These are phyloP conservation scores for Indri indri DNA, from an alignment of 2,113 vertebrate genomes.

Conservation along the genomic window DNA sequence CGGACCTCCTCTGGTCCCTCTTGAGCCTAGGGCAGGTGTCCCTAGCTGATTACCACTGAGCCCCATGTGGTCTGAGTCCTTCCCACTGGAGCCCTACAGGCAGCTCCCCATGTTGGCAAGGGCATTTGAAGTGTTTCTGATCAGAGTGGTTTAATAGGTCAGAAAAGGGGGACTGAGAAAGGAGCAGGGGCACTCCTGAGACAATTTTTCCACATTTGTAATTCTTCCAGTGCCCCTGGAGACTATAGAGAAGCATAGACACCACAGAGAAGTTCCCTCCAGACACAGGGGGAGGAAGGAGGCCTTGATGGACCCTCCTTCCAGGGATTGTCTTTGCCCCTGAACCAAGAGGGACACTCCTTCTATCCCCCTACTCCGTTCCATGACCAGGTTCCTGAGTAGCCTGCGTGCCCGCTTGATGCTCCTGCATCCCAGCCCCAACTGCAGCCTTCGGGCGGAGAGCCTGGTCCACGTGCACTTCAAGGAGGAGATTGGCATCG, in stretches of 20 bases:
- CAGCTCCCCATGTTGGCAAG: background rate
- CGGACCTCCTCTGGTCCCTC: background rate
- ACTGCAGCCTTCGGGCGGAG: conserved; percentile 94
- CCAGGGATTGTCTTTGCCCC: background rate
- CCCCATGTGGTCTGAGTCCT: background rate
- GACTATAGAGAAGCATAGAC: rapidly evolving
- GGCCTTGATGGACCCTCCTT: background rate
- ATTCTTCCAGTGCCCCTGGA: background rate
- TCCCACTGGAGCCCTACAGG: background rate
- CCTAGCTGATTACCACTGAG: background rate
- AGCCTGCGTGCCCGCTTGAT: conserved; percentile 94
- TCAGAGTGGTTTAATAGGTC: rapidly evolving
- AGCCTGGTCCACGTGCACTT: conserved; percentile 96
- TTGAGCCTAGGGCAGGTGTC: background rate
- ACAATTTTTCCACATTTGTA: background rate
- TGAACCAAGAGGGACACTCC: background rate
- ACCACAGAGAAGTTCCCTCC: rapidly evolving
- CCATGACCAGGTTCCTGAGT: conserved; percentile 88
- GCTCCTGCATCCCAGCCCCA: conserved; percentile 93
- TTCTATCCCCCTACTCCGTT: rapidly evolving
- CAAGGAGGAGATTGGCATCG: conserved; percentile 97
- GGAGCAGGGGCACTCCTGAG: background rate
- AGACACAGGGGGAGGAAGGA: rapidly evolving
- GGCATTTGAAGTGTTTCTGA: rapidly evolving
- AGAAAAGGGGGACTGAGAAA: background rate